Conservation (phyloP, 2,113 vertebrate genomes). For the Deroptyus accipitrinus region DNA sequence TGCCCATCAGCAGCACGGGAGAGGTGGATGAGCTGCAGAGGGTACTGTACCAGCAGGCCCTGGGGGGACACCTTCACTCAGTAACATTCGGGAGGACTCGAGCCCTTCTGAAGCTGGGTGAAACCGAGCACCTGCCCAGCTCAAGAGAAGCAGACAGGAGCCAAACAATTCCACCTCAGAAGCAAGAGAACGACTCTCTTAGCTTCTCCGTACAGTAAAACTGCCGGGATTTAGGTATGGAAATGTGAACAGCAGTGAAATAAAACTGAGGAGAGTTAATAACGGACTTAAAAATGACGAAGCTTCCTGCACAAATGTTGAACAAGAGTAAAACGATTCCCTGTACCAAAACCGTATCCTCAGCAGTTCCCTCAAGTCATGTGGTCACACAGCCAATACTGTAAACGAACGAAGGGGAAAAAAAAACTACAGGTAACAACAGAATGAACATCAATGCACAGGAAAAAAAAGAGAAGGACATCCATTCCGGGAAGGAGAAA, state of each 20-base stretch:
- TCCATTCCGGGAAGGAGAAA: not conserved
- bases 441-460: not conserved
- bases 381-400: not conserved
- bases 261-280: not conserved
- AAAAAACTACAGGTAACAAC: not conserved
- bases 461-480: not conserved
- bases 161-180: not conserved
- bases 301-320: not conserved
- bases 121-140: accelerated
- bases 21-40: not conserved
- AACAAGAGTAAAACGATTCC: not conserved
- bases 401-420: accelerated
- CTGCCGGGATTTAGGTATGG: not conserved
- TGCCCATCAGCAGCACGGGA: not conserved
- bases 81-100: accelerated
- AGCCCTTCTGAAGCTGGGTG: not conserved
- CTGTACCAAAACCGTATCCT: not conserved
- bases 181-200: not conserved
- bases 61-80: accelerated
- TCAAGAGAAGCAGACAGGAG: not conserved
- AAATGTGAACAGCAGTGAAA: not conserved
- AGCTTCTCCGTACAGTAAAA: not conserved
- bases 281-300: accelerated
- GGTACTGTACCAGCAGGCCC: not conserved
- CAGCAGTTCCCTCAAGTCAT: not conserved